Conservation (phyloP, 2,797 vertebrate species). For the Crax fasciolata region DNA sequence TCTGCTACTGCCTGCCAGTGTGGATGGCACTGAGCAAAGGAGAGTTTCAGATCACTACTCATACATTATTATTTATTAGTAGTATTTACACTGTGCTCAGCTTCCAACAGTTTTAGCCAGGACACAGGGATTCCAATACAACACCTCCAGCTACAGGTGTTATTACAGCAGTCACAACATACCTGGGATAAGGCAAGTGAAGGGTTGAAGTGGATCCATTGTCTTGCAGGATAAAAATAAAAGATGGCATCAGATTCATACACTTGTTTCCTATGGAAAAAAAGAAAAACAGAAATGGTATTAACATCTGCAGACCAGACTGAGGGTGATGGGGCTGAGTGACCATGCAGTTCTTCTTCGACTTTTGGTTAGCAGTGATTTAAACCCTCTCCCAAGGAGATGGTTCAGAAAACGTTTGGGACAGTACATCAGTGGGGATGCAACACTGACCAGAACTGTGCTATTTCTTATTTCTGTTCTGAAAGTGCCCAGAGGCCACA, state of each 20-base stretch:
- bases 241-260: not conserved
- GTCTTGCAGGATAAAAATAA: not conserved
- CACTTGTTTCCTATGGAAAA: accelerated
- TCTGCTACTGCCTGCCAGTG: slow-evolving; percentile 40
- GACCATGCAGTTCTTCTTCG: not conserved
- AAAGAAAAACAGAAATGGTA: not conserved
- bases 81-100: slow-evolving; percentile 27
- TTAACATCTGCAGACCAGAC: not conserved
- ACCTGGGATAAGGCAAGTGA: not conserved
- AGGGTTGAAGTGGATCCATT: not conserved
- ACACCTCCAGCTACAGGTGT: not conserved
- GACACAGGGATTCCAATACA: not conserved
- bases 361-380: not conserved
- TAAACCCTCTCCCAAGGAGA: not conserved
- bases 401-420: not conserved
- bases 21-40: slow-evolving; percentile 9
- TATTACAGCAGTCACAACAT: not conserved
- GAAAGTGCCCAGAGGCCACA: not conserved
- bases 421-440: not conserved
- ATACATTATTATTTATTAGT: slow-evolving; percentile 13
- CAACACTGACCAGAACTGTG: not conserved
- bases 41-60: not conserved
- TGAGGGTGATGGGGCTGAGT: not conserved
- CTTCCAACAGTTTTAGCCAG: not conserved
- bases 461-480: not conserved